A percentile compares a stretch with the other conserved stretches of the same genome.
Conservation (phyloP, 2,888 invertebrate genomes). For the Temnothorax rugatulus region DNA sequence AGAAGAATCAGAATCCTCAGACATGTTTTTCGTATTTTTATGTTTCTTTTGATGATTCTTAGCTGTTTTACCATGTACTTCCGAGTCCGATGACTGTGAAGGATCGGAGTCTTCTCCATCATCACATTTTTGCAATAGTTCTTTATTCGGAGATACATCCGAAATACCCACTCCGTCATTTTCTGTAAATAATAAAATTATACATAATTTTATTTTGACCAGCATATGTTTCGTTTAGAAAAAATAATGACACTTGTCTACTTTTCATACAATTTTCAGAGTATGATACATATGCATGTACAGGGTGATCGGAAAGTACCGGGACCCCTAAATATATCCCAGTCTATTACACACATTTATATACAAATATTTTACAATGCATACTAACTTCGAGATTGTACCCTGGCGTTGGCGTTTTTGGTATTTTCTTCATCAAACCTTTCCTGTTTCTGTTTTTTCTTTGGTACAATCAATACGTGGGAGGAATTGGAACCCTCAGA, state of each 20-base stretch:
- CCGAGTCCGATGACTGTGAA: not conserved
- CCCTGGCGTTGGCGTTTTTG: not conserved
- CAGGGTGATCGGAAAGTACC: not conserved
- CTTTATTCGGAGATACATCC: not conserved
- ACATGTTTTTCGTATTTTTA: not conserved
- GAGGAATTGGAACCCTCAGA: not conserved
- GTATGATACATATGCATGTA: not conserved
- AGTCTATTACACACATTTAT: not conserved
- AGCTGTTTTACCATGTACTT: not conserved
- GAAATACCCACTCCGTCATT: not conserved
- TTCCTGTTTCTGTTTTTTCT: not conserved
- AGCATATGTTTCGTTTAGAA: no score
- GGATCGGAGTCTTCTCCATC: not conserved
- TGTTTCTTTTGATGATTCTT: not conserved
- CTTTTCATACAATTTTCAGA: no score
- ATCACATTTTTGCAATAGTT: not conserved
- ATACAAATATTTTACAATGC: not conserved
- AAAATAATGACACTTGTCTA: no score
- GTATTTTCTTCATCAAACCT: not conserved
- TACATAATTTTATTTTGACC: no score
- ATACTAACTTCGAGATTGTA: not conserved
- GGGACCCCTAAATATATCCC: not conserved
- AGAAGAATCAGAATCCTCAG: not conserved
- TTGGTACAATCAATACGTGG: not conserved
- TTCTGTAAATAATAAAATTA: constrained; percentile 5